A percentile compares a stretch with the other conserved stretches of the same genome.
These are phyloP conservation scores for Melanotus villosus DNA, from an alignment of 2,888 invertebrate genomes.

Conservation along the genomic window DNA sequence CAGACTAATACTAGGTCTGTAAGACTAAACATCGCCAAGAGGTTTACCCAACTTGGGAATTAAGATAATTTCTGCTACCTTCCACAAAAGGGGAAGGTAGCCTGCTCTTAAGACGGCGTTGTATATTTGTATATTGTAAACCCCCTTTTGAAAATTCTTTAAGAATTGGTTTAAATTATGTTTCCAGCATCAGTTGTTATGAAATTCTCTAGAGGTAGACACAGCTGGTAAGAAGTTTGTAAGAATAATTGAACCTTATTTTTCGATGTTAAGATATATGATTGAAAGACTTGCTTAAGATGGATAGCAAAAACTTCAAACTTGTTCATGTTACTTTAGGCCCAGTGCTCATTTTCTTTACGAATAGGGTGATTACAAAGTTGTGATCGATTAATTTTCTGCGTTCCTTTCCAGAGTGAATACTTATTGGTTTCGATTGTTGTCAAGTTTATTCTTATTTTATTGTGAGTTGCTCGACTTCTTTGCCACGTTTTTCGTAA, in stretches of 20 bases:
- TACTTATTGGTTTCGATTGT: background rate
- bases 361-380: background rate
- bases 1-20: background rate
- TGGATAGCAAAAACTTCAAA: background rate
- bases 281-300: background rate
- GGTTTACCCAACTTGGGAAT: background rate
- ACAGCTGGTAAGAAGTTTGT: background rate
- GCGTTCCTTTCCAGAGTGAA: background rate
- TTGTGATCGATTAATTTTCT: background rate
- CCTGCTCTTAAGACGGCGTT: background rate
- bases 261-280: background rate
- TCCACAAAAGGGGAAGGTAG: background rate
- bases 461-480: background rate
- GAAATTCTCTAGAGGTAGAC: background rate
- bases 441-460: background rate
- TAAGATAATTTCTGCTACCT: background rate
- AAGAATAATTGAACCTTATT: background rate
- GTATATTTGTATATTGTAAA: background rate
- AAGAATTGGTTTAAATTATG: background rate
- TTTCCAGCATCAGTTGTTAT: background rate
- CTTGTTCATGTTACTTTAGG: background rate
- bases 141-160: background rate
- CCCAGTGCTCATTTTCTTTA: background rate
- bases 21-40: background rate
- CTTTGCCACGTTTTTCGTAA: constrained; percentile 7